Evolutionary conservation across 2,113 vertebrate species (phyloP), one percentile per base, ranked within the genome.

Genomic region (Tyrannus savana): DNA sequence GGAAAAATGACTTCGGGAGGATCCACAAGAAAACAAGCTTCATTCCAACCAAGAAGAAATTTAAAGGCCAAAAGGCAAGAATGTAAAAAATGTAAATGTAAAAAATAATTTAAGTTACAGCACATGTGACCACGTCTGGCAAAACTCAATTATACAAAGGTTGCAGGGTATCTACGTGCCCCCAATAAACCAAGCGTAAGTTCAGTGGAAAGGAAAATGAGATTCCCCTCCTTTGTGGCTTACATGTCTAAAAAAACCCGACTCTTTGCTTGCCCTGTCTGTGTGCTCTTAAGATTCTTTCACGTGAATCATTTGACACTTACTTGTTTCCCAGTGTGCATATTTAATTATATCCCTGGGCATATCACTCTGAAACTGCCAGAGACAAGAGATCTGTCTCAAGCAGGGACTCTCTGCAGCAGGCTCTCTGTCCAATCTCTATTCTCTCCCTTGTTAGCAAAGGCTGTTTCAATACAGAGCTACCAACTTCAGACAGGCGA

Each of bases 171-270:
- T 39, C 41, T 50, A 11, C 4, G 4, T 30, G 35, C 39, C 55
- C 78, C 67, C 58, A 50, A 1, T 37, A 79, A 73, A 62, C 55
- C 1, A 12, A 69, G 62, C 1, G 0, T 33, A 58, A 84, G 49
- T 33, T 63, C 52, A 37, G n/a, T 37, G 53, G 31, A 50, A 92
- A 69, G 60, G 63, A 88, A 88, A 95, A 92, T 14, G 27, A 91
- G 74, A 93, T 90, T 87, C 72, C 27, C 1, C 5, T 94, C 39
- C 35, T 49, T 62, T 18, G 4, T 35, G 55, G 72, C 55, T 76
- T 80, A 84, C 47, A 16, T 0, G 0, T 66, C 67, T 88, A 59
- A 73, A 83, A 4, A 79, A 90, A 93, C 68, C 14, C 12, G 9
- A 68, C 71, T 87, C 31, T 84, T 56, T 46, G 46, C 67, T 93